phyloP scores from a whole-genome alignment of 1,140 invertebrate genomes.

The Trichonephila clavata region DNA sequence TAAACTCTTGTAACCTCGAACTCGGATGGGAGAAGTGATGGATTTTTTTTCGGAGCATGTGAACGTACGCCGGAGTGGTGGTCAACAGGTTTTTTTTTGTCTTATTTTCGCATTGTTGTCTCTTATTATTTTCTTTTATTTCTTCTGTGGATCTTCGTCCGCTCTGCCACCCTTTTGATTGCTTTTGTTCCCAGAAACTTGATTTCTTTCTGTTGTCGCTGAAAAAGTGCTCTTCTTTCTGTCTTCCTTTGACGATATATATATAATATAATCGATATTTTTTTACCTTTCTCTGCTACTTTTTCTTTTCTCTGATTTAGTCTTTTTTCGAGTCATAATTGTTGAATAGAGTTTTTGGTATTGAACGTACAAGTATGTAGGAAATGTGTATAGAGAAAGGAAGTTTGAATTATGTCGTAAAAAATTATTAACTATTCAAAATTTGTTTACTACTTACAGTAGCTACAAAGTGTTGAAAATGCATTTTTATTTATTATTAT shows the following conservation, averaged over 20 bases:
- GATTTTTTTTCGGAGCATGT: slow-evolving; percentile 46
- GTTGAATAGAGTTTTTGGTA: neutral
- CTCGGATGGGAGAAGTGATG: neutral
- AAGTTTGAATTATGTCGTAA: no score
- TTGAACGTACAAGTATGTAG: no score
- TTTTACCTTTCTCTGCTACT: neutral
- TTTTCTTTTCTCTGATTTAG: neutral
- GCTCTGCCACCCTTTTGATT: neutral
- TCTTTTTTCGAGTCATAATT: neutral
- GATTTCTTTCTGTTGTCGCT: slow-evolving; percentile 29
- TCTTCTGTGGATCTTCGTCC: neutral
- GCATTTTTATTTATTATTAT: no score
- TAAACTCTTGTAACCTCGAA: slow-evolving; percentile 53
- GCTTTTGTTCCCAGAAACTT: slow-evolving; percentile 43
- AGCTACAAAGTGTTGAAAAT: no score
- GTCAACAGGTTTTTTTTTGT: slow-evolving; percentile 65
- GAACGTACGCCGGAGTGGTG: slow-evolving; percentile 18
- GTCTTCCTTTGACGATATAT: no score
- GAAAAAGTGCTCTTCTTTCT: neutral
- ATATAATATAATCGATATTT: no score
- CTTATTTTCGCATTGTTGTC: slow-evolving; percentile 40
- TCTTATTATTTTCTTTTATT: neutral
- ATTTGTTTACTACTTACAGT: no score
- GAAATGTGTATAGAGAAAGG: no score
- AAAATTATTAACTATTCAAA: no score